These are phyloP conservation scores for Pungitius pungitius DNA, from an alignment of 2,113 vertebrate genomes.

Conservation along the genomic window DNA sequence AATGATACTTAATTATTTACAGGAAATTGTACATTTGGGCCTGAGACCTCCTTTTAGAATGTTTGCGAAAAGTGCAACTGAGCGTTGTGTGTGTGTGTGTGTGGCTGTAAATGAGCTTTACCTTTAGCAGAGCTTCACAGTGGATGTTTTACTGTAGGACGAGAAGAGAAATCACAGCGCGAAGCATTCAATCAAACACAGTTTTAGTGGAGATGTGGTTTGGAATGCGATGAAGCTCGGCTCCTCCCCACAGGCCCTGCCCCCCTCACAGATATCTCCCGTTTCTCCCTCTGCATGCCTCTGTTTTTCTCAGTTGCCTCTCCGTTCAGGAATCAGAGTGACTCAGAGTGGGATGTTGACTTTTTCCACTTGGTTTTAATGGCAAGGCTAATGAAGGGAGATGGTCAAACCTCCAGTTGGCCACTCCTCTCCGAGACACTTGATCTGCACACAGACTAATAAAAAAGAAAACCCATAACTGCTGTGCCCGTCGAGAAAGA, in stretches of 20 bases:
- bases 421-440: conserved; percentile 13
- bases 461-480: conserved; percentile 16
- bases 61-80: conserved; percentile 1
- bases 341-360: conserved; percentile 21
- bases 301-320: neutral
- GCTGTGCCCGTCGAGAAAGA: conserved; percentile 12
- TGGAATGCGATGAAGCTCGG: conserved; percentile 2
- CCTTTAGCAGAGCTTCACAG: neutral
- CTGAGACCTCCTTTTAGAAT: conserved; percentile 30
- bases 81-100: neutral
- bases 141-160: neutral
- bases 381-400: conserved; percentile 34
- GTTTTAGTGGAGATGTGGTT: neutral
- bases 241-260: conserved; percentile 81
- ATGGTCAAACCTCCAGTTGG: conserved; percentile 17
- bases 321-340: conserved; percentile 28
- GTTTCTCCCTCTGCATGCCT: neutral
- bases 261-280: neutral
- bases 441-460: conserved; percentile 13
- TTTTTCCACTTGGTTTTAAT: conserved; percentile 38
- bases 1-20: conserved; percentile 39
- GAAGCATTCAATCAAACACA: neutral
- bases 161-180: neutral
- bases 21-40: conserved; percentile 34
- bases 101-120: neutral